These are phyloP conservation scores for Toxotes jaculatrix DNA, from an alignment of 2,113 vertebrate species.

Conservation along the genomic window DNA sequence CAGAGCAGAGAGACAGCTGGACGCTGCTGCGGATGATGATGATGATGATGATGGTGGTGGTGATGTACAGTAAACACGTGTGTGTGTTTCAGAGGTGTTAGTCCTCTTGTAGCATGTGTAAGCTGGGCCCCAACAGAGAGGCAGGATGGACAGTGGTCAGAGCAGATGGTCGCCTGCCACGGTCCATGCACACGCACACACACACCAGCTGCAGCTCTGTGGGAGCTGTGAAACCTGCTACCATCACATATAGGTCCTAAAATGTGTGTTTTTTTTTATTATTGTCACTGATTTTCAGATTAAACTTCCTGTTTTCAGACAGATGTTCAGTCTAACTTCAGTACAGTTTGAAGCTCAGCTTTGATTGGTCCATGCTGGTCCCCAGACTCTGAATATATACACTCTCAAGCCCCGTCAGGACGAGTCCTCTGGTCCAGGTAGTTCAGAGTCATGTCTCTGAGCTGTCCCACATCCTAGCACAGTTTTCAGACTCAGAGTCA, in stretches of 20 bases:
- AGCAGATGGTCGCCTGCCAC: conserved; percentile 21
- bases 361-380: too few relatives aligned
- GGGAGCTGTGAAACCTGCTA: neutral
- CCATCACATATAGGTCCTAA: neutral
- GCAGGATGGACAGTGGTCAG: conserved; percentile 4
- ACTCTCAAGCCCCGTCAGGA: too few relatives aligned
- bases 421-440: too few relatives aligned
- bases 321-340: too few relatives aligned
- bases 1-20: conserved; percentile 25
- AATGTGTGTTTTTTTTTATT: neutral
- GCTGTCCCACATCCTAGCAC: too few relatives aligned
- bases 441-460: too few relatives aligned
- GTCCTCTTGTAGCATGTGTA: neutral
- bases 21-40: too few relatives aligned
- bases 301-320: too few relatives aligned
- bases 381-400: too few relatives aligned
- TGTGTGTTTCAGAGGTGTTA: neutral
- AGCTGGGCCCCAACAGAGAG: neutral
- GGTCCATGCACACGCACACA: neutral
- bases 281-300: neutral
- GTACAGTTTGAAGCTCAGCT: too few relatives aligned
- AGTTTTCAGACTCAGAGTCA: too few relatives aligned
- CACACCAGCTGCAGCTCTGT: neutral
- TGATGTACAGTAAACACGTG: neutral
- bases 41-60: too few relatives aligned